Evolutionary conservation across 2,113 vertebrate genomes (phyloP), one percentile per base, ranked within the genome.

Genomic region (Himantopus leucocephalus): DNA sequence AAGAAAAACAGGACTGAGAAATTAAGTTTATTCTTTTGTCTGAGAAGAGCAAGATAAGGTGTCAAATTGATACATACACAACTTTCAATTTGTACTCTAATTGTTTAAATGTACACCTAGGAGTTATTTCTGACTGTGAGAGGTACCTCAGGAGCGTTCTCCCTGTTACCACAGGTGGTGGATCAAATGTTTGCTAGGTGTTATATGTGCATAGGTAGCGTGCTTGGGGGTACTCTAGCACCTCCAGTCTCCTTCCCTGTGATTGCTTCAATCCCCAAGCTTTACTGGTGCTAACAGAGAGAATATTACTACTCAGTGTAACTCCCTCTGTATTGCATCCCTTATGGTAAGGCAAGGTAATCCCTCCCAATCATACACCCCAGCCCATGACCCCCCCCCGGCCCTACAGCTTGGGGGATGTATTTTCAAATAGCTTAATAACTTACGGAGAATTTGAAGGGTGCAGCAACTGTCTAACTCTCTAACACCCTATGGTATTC

Each of bases 21-120:
- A 16, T 14, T 47, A 34, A 66, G 3, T 47, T 37, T 14, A 8
- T 34, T 76, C 5, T 63, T 63, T 53, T 63, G 12, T 63, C 41
- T 39, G 21, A 79, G 41, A 47, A 73, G 75, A 76, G 19, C 14
- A 52, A 41, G 10, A 27, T 67, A 67, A 56, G 4, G 23, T 17
- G 14, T 53, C 16, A 62, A 24, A 55, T 14, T 70, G n/a, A 58
- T 48, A n/a, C 2, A 41, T 50, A 68, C 52, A 11, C 1, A 6
- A 10, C 20, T 74, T 55, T 79, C 9, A 2, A 47, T 68, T 55
- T 8, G 3, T n/a, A 16, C 0, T 0, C 7, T n/a, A 48, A 9
- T 14, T 45, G 37, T 81, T 72, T 60, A 60, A 45, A 27, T 19
- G 4, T 23, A 9, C 71, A 15, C 4, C 7, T n/a, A 17, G 59